Percentiles rank a stretch among this genome's conserved stretches.
Evolutionary conservation across 2,888 invertebrate species (phyloP).

Genomic region (Apamea monoglypha): DNA sequence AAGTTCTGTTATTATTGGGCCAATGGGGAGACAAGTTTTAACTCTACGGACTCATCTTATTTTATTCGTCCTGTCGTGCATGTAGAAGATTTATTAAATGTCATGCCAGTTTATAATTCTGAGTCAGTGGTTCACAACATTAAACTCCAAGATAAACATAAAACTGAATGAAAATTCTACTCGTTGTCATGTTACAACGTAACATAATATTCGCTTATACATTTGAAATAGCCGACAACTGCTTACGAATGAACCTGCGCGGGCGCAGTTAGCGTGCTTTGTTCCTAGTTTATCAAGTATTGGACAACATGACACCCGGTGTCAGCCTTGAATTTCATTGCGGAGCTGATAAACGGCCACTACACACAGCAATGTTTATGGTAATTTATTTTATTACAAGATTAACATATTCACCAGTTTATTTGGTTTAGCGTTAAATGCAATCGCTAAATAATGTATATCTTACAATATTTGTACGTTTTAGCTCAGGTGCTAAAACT

Average conservation of each 20-base stretch:
- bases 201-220: conserved; percentile 32
- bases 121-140: not conserved
- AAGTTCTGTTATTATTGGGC: conserved; percentile 26
- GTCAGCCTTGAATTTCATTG: conserved; percentile 81
- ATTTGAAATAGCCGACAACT: conserved; percentile 47
- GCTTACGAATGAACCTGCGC: conserved; percentile 57
- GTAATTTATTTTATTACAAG: conserved; percentile 80
- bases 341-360: conserved; percentile 76
- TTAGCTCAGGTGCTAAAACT: conserved; percentile 50
- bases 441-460: conserved; percentile 41
- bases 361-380: conserved; percentile 72
- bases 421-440: conserved; percentile 49
- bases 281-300: conserved; percentile 74
- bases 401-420: conserved; percentile 62
- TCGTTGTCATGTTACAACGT: conserved; percentile 32
- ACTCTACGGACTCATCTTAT: not conserved
- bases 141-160: not conserved
- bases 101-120: not conserved
- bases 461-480: conserved; percentile 49
- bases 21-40: conserved; percentile 13
- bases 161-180: conserved; percentile 31
- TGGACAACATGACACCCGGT: conserved; percentile 75
- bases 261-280: conserved; percentile 49
- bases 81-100: not conserved
- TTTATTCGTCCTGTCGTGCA: not conserved